phyloP scores from a whole-genome alignment of 2,888 invertebrate species.

The Aphidoletes aphidimyza region DNA sequence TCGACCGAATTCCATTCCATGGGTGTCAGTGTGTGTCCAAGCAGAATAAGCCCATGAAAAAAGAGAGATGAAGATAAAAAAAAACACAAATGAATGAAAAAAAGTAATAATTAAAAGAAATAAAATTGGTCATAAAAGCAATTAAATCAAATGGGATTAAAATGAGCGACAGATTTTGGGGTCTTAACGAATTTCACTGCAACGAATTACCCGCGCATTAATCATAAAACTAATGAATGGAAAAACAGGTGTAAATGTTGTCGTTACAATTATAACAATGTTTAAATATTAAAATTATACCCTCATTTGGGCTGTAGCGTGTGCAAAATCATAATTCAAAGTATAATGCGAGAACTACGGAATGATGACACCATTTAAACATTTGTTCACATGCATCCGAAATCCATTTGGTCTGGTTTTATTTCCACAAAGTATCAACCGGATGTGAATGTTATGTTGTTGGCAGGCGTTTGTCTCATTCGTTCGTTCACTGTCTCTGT shows the following conservation, averaged over 20 bases:
- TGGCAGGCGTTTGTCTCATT: neutral
- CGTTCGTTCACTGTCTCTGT: neutral
- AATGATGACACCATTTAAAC: slow-evolving; percentile 19
- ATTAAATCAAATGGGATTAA: slow-evolving; percentile 6
- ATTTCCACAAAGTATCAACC: neutral
- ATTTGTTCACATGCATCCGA: slow-evolving; percentile 8
- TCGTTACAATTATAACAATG: slow-evolving; percentile 16
- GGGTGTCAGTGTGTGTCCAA: too few species aligned
- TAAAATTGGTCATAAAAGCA: slow-evolving; percentile 27
- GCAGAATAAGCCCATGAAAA: neutral
- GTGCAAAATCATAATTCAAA: slow-evolving; percentile 9
- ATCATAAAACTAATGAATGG: slow-evolving; percentile 37
- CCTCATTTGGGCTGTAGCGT: neutral
- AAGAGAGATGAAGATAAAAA: neutral
- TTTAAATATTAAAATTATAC: neutral
- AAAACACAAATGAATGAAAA: neutral
- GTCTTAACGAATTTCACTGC: too few species aligned
- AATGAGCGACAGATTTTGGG: neutral
- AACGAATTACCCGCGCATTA: neutral
- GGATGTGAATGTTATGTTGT: neutral
- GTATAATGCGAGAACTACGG: neutral
- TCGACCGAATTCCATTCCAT: neutral
- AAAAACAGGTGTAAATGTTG: slow-evolving; percentile 40
- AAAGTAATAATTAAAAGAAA: neutral
- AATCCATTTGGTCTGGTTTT: neutral